A percentile compares a stretch with the other conserved stretches of the same genome.
phyloP scores from a whole-genome alignment of 2,797 vertebrate species.

The Discoglossus pictus region DNA sequence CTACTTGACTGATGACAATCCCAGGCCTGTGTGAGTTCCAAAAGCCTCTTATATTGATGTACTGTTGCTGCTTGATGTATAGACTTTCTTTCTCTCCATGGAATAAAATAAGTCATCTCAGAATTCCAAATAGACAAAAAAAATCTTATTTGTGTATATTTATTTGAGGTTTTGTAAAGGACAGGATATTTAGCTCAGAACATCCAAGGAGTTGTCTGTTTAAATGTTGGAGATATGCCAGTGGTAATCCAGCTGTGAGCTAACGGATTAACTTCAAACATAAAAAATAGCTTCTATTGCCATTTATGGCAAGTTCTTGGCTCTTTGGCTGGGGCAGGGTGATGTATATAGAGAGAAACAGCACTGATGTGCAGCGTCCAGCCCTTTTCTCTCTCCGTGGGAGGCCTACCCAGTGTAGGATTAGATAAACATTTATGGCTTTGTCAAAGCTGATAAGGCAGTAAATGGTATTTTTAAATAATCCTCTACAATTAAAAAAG shows the following conservation, averaged over 20 bases:
- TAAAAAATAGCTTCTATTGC: conserved; percentile 19
- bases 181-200: conserved; percentile 6
- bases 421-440: conserved; percentile 16
- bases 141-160: conserved; percentile 31
- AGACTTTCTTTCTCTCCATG: no score
- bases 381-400: conserved; percentile 21
- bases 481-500: no score
- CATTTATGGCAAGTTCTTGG: conserved; percentile 39
- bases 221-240: conserved; percentile 32
- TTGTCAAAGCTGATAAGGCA: background rate
- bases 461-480: no score
- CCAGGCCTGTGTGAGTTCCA: conserved; percentile 17
- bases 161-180: conserved; percentile 19
- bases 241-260: conserved; percentile 39
- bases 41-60: background rate
- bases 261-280: conserved; percentile 45
- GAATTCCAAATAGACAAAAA: conserved; percentile 9
- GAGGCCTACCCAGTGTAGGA: conserved; percentile 13
- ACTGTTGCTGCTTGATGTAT: background rate
- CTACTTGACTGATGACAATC: conserved; percentile 3
- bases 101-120: background rate
- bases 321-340: conserved; percentile 13
- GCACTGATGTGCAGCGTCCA: background rate
- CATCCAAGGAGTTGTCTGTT: conserved; percentile 36
- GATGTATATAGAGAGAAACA: conserved; percentile 7